Evolutionary conservation across 2,797 vertebrate genomes (phyloP).

Genomic region (Enteromius unitaeniatus): DNA sequence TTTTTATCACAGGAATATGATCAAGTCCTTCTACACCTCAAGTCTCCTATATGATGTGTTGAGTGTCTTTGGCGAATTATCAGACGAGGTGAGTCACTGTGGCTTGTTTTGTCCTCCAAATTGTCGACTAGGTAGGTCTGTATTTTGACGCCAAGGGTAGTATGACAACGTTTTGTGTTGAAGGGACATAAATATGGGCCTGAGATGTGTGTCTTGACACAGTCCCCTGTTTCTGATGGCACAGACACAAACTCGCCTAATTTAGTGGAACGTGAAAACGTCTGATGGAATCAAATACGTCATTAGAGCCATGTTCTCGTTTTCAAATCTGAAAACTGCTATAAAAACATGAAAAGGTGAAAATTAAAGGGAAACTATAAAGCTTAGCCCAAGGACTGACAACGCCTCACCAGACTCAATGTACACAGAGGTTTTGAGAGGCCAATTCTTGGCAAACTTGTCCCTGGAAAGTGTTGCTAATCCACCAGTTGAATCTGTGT

Average conservation of each 20-base stretch:
- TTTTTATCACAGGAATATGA: conserved; percentile 89
- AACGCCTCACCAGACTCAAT: conserved; percentile 44
- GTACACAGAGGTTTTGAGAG: conserved; percentile 45
- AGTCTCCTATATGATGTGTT: conserved; percentile 94
- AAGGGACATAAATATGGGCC: conserved; percentile 17
- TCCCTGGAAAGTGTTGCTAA: conserved; percentile 53
- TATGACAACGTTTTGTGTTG: conserved; percentile 33
- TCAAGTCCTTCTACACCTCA: conserved; percentile 97
- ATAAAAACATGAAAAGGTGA: conserved; percentile 41
- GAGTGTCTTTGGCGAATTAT: conserved; percentile 92
- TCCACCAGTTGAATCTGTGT: conserved; percentile 47
- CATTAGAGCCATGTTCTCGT: conserved; percentile 20
- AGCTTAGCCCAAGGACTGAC: conserved; percentile 21
- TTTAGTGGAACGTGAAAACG: conserved; percentile 43
- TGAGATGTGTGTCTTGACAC: conserved; percentile 33
- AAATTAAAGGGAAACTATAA: conserved; percentile 39
- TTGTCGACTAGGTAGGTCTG: neutral
- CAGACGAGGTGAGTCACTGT: conserved; percentile 87
- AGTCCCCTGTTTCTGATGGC: conserved; percentile 50
- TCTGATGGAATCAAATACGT: conserved; percentile 37
- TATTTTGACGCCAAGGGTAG: conserved; percentile 1
- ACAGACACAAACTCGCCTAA: conserved; percentile 7
- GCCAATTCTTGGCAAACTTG: conserved; percentile 32
- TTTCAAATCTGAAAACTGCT: conserved; percentile 33
- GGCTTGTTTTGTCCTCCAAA: neutral